Conservation (phyloP, 2,888 invertebrate genomes). For the Melikaiella ostensackeni region DNA sequence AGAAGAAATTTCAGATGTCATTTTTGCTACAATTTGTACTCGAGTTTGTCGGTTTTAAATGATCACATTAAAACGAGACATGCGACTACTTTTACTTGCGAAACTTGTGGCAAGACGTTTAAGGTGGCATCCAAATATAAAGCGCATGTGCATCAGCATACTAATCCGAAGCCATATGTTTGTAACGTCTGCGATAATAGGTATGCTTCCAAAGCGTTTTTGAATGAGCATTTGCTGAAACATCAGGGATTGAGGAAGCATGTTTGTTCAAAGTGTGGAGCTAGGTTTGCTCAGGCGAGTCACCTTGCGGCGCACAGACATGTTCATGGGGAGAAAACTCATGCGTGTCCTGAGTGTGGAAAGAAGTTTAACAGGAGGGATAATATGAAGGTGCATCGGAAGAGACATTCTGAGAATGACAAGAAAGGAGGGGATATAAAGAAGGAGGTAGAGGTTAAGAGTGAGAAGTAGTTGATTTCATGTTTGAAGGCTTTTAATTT, state of each 20-base stretch:
- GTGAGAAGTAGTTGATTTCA: background rate
- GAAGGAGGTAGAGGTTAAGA: constrained; percentile 34
- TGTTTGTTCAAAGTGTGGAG: constrained; percentile 73
- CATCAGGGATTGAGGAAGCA: constrained; percentile 75
- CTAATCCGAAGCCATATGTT: constrained; percentile 74
- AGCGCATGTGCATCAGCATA: constrained; percentile 73
- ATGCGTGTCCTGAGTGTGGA: constrained; percentile 74
- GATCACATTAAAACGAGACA: constrained; percentile 74
- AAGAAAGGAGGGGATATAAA: constrained; percentile 58
- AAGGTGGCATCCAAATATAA: constrained; percentile 74
- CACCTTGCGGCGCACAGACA: constrained; percentile 75
- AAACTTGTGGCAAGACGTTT: constrained; percentile 73
- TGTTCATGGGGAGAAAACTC: constrained; percentile 74
- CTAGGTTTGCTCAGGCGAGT: constrained; percentile 75
- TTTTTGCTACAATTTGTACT: constrained; percentile 75
- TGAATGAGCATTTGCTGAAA: constrained; percentile 74
- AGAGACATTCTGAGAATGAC: constrained; percentile 68
- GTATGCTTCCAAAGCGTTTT: constrained; percentile 74
- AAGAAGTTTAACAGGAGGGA: constrained; percentile 74
- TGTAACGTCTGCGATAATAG: constrained; percentile 74
- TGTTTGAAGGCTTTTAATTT: background rate
- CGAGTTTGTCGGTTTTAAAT: constrained; percentile 72
- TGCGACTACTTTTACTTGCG: constrained; percentile 73
- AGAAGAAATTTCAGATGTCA: constrained; percentile 74
- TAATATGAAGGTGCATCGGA: constrained; percentile 75